These are phyloP conservation scores for Drosophila birchii DNA, from an alignment of 2,888 invertebrate species.

Conservation along the genomic window DNA sequence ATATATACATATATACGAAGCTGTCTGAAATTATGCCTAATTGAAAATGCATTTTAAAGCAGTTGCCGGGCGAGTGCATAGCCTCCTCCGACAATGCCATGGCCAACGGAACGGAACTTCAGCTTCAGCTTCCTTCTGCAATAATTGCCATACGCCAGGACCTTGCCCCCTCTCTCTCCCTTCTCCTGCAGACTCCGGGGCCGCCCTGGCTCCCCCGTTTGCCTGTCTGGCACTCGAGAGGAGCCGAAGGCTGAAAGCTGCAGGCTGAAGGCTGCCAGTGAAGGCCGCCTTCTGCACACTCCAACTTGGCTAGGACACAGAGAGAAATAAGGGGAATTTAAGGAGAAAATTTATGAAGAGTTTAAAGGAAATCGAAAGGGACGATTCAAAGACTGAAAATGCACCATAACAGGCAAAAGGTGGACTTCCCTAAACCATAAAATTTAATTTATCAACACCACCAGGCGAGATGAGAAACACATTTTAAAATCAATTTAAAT, in stretches of 20 bases:
- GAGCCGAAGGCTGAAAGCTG: conserved; percentile 48
- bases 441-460: too few species aligned
- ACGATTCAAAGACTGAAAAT: too few species aligned
- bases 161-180: not conserved
- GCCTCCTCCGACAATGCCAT: conserved; percentile 38
- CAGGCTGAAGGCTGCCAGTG: conserved; percentile 64
- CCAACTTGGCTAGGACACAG: conserved; percentile 25
- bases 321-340: not conserved
- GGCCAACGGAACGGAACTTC: conserved; percentile 40
- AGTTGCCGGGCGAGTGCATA: conserved; percentile 55
- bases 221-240: conserved; percentile 73
- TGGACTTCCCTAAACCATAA: too few species aligned
- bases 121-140: conserved; percentile 40
- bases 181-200: conserved; percentile 8
- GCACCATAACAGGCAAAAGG: too few species aligned
- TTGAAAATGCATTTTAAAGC: conserved; percentile 80
- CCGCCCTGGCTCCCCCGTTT: conserved; percentile 50
- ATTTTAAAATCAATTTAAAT: too few species aligned
- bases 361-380: not conserved
- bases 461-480: too few species aligned
- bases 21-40: conserved; percentile 75
- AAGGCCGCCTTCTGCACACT: conserved; percentile 63
- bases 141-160: conserved; percentile 46
- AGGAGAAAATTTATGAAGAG: not conserved
- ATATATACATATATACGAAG: conserved; percentile 27